phyloP scores from a whole-genome alignment of 2,888 invertebrate genomes.

The Eupithecia tripunctaria region DNA sequence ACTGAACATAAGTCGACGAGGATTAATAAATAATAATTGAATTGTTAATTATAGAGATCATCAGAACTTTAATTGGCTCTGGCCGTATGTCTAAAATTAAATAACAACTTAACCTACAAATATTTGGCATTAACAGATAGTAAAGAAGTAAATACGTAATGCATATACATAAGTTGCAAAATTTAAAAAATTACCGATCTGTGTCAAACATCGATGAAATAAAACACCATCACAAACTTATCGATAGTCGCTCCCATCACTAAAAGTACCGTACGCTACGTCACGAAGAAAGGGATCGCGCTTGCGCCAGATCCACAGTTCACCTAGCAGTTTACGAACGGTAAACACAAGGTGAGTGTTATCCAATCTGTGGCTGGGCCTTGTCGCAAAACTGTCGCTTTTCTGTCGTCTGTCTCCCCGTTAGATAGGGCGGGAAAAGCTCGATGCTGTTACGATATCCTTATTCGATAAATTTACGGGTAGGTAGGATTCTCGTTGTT shows the following conservation, averaged over 20 bases:
- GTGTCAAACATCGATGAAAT: background rate
- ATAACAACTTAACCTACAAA: too few species aligned
- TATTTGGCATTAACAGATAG: too few species aligned
- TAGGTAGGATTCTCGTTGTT: background rate
- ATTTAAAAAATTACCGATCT: slow-evolving; percentile 32
- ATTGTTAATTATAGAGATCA: too few species aligned
- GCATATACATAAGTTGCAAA: too few species aligned
- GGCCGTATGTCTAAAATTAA: too few species aligned
- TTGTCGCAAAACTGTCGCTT: slow-evolving; percentile 76
- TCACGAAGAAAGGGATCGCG: slow-evolving; percentile 82
- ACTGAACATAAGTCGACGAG: too few species aligned
- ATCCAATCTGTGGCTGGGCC: slow-evolving; percentile 20
- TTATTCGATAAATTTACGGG: background rate
- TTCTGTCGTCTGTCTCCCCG: slow-evolving; percentile 52
- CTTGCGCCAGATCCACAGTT: slow-evolving; percentile 62
- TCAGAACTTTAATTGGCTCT: too few species aligned
- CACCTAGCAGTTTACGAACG: slow-evolving; percentile 30
- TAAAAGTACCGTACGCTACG: slow-evolving; percentile 79
- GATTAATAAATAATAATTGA: too few species aligned
- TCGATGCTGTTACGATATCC: background rate
- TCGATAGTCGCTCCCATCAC: slow-evolving; percentile 54
- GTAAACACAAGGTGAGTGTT: slow-evolving; percentile 54
- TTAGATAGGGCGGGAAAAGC: slow-evolving; percentile 27
- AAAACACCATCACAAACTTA: background rate
- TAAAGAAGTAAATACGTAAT: too few species aligned